Base-by-base conservation (phyloP, 2,888 invertebrate species). In the Amphimallon solstitiale region DNA sequence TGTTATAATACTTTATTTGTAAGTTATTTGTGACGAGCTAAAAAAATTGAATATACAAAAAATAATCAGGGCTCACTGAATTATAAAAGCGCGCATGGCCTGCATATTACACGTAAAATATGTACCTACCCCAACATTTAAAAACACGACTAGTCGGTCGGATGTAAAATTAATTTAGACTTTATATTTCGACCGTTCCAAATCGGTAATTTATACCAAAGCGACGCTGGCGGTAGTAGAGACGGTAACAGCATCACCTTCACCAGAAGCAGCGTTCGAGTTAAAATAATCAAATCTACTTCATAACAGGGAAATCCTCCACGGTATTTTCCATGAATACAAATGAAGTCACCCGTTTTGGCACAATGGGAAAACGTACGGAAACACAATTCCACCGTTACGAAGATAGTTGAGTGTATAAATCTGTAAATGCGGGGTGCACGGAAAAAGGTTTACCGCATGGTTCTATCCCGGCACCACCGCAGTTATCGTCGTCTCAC, bases 251-350 rank as follows among this genome's bases (percentile, higher is more conserved):
- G 9, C 29, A 5, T 5, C 9, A 5, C 2, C 29, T 7, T 5
- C 29, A 2, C 5, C 29, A 29, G 29, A 5, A 23, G 29, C 29
- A 14, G 9, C 14, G 1, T 49, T 49, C 23, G 23, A 14, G 23
- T 23, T 14, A 34, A 46, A 46, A 12, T 23, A n/a, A 49, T 49
- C 48, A 49, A 49, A 49, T 49, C 12, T n/a, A 12, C 14, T 49
- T 49, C 12, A 21, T 12, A 48, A 49, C 29, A 49, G 29, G 23
- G n/a, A 49, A 49, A 29, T 29, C 19, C 19, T 19, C 45, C 29
- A 14, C 23, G 48, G 29, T 29, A 49, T 29, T 29, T 23, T 23
- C 23, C 48, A 29, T 49, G 48, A 49, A 49, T 49, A 12, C 48
- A 23, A 49, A 23, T 49, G 14, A 49, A 49, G 14, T 49, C 48